A percentile compares a stretch with the other conserved stretches of the same genome.
phyloP scores from a whole-genome alignment of 2,113 vertebrate genomes.

The Plecotus auritus region DNA sequence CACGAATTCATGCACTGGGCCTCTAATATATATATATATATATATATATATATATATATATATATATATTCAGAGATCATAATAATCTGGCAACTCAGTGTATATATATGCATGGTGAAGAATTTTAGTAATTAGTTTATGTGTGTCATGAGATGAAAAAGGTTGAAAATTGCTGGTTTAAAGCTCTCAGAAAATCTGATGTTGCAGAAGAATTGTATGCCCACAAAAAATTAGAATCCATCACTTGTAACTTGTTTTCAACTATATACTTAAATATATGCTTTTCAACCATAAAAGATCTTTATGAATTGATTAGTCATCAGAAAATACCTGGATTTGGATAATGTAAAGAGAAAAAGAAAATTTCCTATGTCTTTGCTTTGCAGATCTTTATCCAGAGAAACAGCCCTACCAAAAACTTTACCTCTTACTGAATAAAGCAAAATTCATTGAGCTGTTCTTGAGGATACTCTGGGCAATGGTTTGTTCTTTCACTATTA shows the following conservation, averaged over 20 bases:
- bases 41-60: not conserved
- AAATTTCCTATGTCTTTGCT: not conserved
- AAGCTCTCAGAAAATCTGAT: not conserved
- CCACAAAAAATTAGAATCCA: not conserved
- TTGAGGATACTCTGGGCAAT: not conserved
- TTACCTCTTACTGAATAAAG: not conserved
- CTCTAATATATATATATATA: not conserved
- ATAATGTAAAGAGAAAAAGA: not conserved
- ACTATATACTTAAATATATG: not conserved
- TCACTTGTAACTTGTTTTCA: not conserved
- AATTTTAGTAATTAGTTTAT: not conserved
- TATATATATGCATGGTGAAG: too few relatives aligned
- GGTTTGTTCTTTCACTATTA: not conserved
- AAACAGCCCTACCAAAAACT: not conserved
- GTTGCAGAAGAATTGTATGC: not conserved
- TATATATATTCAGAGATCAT: too few relatives aligned
- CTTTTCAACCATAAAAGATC: not conserved
- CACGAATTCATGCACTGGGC: too few relatives aligned
- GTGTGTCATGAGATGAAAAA: not conserved
- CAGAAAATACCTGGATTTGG: not conserved
- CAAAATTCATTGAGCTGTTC: not conserved
- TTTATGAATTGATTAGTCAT: not conserved
- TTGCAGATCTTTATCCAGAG: not conserved
- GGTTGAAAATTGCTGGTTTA: not conserved
- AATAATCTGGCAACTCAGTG: too few relatives aligned